Evolutionary conservation across 2,888 invertebrate genomes (phyloP).

Genomic region (Eueremaeus valkanovi): DNA sequence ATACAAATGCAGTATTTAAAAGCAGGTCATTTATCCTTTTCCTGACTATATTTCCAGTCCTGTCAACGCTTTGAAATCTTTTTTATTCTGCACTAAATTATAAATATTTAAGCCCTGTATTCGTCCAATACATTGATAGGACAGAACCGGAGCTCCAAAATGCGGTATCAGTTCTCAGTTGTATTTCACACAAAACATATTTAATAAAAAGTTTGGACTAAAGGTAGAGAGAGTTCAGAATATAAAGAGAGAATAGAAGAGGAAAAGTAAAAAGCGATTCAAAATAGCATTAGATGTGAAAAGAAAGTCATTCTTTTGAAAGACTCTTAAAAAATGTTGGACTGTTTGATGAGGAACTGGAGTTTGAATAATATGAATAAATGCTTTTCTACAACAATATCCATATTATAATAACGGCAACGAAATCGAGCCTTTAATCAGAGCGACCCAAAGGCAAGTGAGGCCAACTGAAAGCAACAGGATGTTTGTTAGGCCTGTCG

Average conservation of each 20-base stretch:
- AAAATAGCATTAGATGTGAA: background rate
- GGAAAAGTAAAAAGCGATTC: background rate
- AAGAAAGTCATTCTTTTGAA: background rate
- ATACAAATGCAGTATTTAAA: no score
- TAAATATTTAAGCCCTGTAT: background rate
- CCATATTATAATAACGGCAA: background rate
- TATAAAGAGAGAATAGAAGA: background rate
- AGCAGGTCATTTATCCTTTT: no score
- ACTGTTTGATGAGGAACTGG: background rate
- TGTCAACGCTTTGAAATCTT: background rate
- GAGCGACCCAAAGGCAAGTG: background rate
- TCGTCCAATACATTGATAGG: background rate
- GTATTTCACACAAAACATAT: background rate
- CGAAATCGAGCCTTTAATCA: background rate
- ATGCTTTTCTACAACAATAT: background rate
- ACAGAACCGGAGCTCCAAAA: background rate
- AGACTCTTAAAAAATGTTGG: background rate
- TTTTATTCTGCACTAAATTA: background rate
- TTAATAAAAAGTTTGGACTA: background rate
- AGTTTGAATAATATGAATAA: background rate
- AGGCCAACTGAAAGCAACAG: background rate
- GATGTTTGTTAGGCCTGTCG: slow-evolving; percentile 23
- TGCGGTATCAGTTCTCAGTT: background rate
- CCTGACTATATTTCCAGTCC: background rate
- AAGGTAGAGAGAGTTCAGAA: background rate